Conservation (phyloP, 1,140 invertebrate genomes). For the Thalassaphorura encarpata region DNA sequence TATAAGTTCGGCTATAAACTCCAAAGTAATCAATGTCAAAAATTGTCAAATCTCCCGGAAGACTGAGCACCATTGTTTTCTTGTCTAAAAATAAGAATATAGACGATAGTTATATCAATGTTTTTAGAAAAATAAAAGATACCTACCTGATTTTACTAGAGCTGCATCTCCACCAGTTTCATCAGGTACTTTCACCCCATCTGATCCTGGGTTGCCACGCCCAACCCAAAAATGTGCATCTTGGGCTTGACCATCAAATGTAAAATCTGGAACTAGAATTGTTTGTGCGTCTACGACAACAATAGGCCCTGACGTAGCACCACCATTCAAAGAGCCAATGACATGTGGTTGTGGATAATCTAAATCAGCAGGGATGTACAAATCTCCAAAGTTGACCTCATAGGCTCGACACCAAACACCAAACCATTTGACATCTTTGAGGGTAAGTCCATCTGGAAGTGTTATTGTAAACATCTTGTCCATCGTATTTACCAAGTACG, state of each 20-base stretch:
- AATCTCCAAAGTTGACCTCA: conserved; percentile 76
- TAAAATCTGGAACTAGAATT: conserved; percentile 72
- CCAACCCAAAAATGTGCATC: conserved; percentile 89
- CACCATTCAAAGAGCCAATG: conserved; percentile 58
- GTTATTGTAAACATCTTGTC: conserved; percentile 69
- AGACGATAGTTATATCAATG: no score
- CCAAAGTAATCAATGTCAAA: conserved; percentile 78
- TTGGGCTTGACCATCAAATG: conserved; percentile 69
- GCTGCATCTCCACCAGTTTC: conserved; percentile 77
- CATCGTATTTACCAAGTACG: conserved; percentile 61
- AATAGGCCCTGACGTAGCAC: conserved; percentile 69
- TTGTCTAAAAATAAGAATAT: no score
- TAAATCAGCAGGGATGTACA: conserved; percentile 62
- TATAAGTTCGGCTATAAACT: conserved; percentile 77
- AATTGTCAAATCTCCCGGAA: conserved; percentile 67
- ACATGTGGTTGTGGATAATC: conserved; percentile 74
- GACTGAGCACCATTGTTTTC: conserved; percentile 74
- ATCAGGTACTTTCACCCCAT: conserved; percentile 70
- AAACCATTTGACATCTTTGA: conserved; percentile 73
- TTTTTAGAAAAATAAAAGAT: no score
- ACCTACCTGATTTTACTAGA: conserved; percentile 61
- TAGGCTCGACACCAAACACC: conserved; percentile 84
- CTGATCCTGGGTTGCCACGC: conserved; percentile 60
- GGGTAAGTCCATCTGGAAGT: conserved; percentile 71
- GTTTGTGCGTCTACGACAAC: conserved; percentile 85